phyloP scores from a whole-genome alignment of 2,113 vertebrate genomes.

The Saguinus midas region DNA sequence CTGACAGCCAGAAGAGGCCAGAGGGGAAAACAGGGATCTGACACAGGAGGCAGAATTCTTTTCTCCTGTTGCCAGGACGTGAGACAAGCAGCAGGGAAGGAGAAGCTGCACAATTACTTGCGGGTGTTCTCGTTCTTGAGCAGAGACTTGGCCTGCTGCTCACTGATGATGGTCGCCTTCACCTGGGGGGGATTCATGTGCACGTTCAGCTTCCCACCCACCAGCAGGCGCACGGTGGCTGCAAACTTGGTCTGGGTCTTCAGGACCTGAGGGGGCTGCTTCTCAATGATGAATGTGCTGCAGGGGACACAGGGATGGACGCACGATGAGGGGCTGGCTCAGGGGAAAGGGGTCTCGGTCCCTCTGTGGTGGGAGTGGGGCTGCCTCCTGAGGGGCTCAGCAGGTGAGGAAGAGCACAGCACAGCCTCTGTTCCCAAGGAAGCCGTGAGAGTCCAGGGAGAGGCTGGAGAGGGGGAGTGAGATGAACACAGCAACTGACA shows the following conservation, averaged over 20 bases:
- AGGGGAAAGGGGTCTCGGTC: not conserved
- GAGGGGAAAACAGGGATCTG: not conserved
- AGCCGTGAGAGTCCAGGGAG: not conserved
- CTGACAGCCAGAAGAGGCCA: not conserved
- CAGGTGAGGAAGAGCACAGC: not conserved
- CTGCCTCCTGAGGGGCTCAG: not conserved
- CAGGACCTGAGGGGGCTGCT: conserved; percentile 97
- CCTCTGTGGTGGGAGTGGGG: too few species aligned
- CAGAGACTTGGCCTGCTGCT: conserved; percentile 94
- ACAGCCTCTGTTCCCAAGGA: not conserved
- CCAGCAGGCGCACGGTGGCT: conserved; percentile 94
- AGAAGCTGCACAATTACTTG: conserved; percentile 87
- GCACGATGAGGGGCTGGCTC: conserved; percentile 47
- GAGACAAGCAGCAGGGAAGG: accelerated
- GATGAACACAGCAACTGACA: not conserved
- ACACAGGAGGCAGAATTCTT: not conserved
- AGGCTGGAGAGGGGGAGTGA: not conserved
- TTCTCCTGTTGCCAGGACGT: not conserved
- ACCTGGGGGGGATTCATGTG: conserved; percentile 99
- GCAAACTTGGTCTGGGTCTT: conserved; percentile 99
- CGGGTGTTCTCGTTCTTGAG: conserved; percentile 97
- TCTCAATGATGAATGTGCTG: conserved; percentile 99
- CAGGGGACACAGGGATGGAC: not conserved
- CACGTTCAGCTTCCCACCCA: conserved; percentile 97
- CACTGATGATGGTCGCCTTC: conserved; percentile 98